A percentile compares a stretch with the other conserved stretches of the same genome.
Evolutionary conservation across 2,797 vertebrate species (phyloP).

Genomic region (Decapterus maruadsi): DNA sequence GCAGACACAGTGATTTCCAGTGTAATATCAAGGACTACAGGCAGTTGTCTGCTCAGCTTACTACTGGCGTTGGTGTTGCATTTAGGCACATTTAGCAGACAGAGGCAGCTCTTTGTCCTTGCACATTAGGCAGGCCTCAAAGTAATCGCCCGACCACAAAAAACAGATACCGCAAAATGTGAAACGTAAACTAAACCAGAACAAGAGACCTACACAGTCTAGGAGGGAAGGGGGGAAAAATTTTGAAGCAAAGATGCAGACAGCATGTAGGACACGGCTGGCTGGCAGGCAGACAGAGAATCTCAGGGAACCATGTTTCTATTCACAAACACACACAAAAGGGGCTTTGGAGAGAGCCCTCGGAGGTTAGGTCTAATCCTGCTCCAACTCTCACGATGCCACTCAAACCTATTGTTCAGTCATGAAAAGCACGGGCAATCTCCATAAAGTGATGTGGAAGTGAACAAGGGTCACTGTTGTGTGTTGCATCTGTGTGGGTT

Average conservation of each 20-base stretch:
- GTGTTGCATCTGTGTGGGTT: conserved; percentile 16
- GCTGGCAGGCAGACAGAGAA: conserved; percentile 49
- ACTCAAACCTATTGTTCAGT: conserved; percentile 68
- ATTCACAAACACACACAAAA: conserved; percentile 70
- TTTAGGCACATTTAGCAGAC: conserved; percentile 30
- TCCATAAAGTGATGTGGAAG: conserved; percentile 55
- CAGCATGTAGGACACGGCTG: conserved; percentile 55
- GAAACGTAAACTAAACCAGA: neutral
- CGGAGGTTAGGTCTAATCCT: conserved; percentile 71
- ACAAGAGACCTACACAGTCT: neutral
- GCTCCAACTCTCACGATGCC: conserved; percentile 63
- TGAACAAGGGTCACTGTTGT: conserved; percentile 34
- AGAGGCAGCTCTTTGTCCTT: neutral
- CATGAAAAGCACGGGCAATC: conserved; percentile 52
- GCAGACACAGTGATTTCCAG: neutral
- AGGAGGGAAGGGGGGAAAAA: neutral
- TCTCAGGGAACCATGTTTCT: conserved; percentile 62
- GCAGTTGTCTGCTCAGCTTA: conserved; percentile 16
- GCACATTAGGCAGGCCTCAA: conserved; percentile 1
- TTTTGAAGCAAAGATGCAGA: conserved; percentile 41
- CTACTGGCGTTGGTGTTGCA: conserved; percentile 18
- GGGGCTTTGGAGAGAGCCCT: conserved; percentile 55
- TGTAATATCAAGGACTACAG: conserved; percentile 10
- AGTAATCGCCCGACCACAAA: neutral
- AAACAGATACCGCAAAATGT: neutral